phyloP scores from a whole-genome alignment of 1,140 invertebrate genomes.

The Lepidurus couesii region DNA sequence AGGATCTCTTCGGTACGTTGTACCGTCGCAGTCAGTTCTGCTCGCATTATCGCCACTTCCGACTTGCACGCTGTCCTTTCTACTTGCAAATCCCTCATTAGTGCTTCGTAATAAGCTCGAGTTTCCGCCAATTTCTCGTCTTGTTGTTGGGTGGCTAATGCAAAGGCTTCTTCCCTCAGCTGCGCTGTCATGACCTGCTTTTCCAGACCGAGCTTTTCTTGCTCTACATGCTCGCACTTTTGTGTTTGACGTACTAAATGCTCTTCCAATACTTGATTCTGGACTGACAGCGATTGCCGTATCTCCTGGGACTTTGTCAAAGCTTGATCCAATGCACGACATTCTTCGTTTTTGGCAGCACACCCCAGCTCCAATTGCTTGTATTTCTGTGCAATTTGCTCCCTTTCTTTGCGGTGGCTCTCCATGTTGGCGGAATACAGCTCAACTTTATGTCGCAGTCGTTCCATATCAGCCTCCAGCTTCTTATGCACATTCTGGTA shows the following conservation, averaged over 20 bases:
- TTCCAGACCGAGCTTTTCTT: background rate
- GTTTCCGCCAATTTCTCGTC: background rate
- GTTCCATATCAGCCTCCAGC: background rate
- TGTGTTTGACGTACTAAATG: background rate
- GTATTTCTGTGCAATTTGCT: background rate
- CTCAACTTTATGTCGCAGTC: background rate
- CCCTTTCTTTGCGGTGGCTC: background rate
- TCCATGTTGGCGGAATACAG: background rate
- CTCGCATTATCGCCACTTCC: background rate
- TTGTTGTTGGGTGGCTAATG: background rate
- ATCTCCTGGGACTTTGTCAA: background rate
- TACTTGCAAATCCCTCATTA: background rate
- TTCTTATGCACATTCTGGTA: background rate
- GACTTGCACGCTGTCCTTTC: background rate
- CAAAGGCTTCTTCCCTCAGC: background rate
- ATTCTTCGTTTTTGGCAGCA: background rate
- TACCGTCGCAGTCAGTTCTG: background rate
- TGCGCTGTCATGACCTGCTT: background rate
- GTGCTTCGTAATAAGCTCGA: background rate
- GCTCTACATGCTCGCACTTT: background rate
- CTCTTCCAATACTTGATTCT: background rate
- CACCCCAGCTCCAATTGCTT: background rate
- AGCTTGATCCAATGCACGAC: background rate
- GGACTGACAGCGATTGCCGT: background rate
- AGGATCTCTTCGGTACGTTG: background rate